Base-by-base conservation (phyloP, 2,888 invertebrate genomes). In the Cremastinae sp. region DNA sequence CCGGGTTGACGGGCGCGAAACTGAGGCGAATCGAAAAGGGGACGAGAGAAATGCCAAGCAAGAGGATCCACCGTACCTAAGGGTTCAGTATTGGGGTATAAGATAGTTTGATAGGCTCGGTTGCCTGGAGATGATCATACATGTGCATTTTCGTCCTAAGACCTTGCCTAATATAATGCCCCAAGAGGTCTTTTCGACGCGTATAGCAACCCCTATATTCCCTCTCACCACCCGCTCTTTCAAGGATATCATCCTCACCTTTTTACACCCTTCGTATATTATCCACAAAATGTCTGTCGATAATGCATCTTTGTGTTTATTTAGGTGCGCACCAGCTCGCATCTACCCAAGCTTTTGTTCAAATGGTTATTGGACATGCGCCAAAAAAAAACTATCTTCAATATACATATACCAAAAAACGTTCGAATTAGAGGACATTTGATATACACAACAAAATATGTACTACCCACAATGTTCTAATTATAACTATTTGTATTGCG, bases 71-170 rank as follows among this genome's bases (percentile, higher is more conserved):
- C 28, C 28, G 71, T 64, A 71, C 53, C 22, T 59, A 74, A 75
- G 64, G 66, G 64, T 62, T 22, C 61, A 12, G 53, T 51, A 66
- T 62, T 62, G 36, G 34, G 65, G 70, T 77, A 65, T 87, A 88
- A 88, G 88, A 88, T 89, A 89, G 89, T 89, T 89, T 89, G 89
- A 89, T 89, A 88, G 89, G 89, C 88, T 88, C 88, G 87, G 89
- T 88, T 89, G 88, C 88, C 88, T 86, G 85, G 87, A 87, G 84
- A 89, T 16, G 43, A 41, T 12, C 14, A 9, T 9, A 41, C 0
- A 47, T 36, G 47, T 51, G 38, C 41, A 65, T 47, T 87, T 85
- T 84, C 83, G 84, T 9, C 20, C 47, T 64, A 85, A 87, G 85
- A 87, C 88, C 84, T 88, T 86, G 68, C 58, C 65, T 82, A 79